phyloP scores from a whole-genome alignment of 2,113 vertebrate genomes.

The Laterallus jamaicensis region DNA sequence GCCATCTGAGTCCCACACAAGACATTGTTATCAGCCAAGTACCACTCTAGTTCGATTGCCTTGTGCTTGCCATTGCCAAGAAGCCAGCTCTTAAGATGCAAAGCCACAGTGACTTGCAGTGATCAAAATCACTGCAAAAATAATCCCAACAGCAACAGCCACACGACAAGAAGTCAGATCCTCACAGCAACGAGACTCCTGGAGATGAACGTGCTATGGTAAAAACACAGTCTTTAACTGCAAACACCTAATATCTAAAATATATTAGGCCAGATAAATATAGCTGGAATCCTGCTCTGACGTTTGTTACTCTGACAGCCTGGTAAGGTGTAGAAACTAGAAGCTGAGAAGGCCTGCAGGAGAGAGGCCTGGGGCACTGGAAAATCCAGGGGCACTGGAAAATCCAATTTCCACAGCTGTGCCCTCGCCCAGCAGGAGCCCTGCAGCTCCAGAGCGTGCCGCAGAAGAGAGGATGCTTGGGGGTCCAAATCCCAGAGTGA shows the following conservation, averaged over 20 bases:
- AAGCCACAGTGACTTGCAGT: not conserved
- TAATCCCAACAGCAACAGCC: not conserved
- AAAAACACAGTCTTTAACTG: not conserved
- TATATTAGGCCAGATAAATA: not conserved
- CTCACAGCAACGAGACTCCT: accelerated
- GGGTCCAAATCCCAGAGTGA: slow-evolving; percentile 12
- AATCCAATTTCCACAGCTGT: not conserved
- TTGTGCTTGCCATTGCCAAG: slow-evolving; percentile 2
- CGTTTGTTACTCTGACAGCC: not conserved
- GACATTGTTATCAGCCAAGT: not conserved
- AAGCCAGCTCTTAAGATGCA: not conserved
- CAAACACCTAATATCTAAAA: not conserved
- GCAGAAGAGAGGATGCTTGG: not conserved
- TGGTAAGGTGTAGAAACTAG: not conserved
- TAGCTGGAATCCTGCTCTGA: not conserved
- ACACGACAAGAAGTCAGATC: accelerated
- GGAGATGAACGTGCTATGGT: accelerated
- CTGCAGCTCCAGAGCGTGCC: not conserved
- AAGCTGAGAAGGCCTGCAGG: not conserved
- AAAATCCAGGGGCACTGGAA: not conserved
- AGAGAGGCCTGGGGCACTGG: not conserved
- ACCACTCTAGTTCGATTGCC: not conserved
- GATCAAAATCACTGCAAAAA: slow-evolving; percentile 24
- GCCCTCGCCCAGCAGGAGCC: not conserved
- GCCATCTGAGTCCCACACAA: accelerated